A percentile compares a stretch with the other conserved stretches of the same genome.
Conservation (phyloP, 2,113 vertebrate genomes). For the Hippoglossus stenolepis region DNA sequence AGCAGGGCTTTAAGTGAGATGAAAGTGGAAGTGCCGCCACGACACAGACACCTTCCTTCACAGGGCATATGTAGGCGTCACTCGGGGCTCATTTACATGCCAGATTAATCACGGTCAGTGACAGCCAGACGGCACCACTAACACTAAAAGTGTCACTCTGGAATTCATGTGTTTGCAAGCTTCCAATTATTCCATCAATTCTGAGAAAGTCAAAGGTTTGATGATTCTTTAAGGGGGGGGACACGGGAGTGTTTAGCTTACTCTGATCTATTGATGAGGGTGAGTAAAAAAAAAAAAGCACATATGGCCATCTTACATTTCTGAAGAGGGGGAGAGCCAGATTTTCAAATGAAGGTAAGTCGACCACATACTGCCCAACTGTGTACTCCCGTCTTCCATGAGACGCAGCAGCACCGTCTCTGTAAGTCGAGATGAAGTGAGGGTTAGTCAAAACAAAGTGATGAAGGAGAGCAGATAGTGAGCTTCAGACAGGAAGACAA, state of each 20-base stretch:
- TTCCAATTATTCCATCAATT: conserved; percentile 75
- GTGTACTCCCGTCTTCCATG: conserved; percentile 80
- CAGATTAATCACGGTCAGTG: conserved; percentile 72
- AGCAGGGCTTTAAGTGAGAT: conserved; percentile 53
- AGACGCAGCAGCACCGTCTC: conserved; percentile 67
- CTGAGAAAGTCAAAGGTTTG: conserved; percentile 58
- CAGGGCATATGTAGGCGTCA: conserved; percentile 60
- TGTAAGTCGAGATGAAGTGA: conserved; percentile 36
- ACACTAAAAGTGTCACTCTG: conserved; percentile 76
- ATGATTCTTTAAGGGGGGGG: conserved; percentile 50
- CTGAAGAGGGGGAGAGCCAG: conserved; percentile 89
- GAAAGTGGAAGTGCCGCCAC: conserved; percentile 51
- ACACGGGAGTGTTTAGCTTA: conserved; percentile 19
- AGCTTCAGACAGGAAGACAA: conserved; percentile 23
- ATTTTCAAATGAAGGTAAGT: conserved; percentile 90
- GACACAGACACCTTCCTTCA: conserved; percentile 57
- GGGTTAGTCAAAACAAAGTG: conserved; percentile 26
- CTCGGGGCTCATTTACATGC: conserved; percentile 68
- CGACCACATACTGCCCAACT: conserved; percentile 92
- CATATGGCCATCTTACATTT: conserved; percentile 82
- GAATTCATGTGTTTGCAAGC: conserved; percentile 70
- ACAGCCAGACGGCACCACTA: conserved; percentile 77
- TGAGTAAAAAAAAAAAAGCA: conserved; percentile 8
- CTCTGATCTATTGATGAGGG: conserved; percentile 59
- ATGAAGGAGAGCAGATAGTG: conserved; percentile 20